phyloP scores from a whole-genome alignment of 2,888 invertebrate genomes.

The Tigriopus californicus region DNA sequence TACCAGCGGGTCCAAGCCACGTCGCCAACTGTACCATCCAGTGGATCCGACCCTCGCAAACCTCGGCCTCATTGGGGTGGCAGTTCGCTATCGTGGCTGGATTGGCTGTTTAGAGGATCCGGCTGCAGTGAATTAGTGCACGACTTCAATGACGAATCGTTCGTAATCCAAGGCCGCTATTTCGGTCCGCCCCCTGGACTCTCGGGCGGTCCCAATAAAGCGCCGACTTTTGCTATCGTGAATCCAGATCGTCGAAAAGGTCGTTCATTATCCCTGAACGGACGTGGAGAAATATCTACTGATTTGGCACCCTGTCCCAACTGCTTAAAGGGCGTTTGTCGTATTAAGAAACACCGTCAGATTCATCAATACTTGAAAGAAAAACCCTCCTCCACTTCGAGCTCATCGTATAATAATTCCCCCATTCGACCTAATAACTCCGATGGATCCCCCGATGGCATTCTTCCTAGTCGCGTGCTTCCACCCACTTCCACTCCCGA shows the following conservation, averaged over 20 bases:
- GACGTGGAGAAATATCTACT: background rate
- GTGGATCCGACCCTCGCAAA: background rate
- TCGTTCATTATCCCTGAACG: background rate
- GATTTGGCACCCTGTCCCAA: background rate
- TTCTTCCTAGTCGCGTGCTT: background rate
- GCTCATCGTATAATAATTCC: background rate
- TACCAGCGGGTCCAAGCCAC: background rate
- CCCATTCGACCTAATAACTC: background rate
- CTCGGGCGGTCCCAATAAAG: background rate
- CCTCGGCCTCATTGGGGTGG: background rate
- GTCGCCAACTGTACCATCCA: no score
- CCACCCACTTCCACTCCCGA: slow-evolving; percentile 8
- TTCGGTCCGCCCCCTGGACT: background rate
- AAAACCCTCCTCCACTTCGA: background rate
- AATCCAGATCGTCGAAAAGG: background rate
- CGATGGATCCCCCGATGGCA: background rate
- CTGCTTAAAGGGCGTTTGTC: background rate
- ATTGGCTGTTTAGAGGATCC: background rate
- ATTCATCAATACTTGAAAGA: background rate
- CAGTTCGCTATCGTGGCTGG: background rate
- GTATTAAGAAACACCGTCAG: background rate
- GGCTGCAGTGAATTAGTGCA: no score
- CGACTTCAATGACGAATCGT: background rate
- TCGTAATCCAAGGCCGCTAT: background rate
- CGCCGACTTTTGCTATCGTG: background rate